Base-by-base conservation (phyloP, 2,888 invertebrate species). In the Halictus quadricinctus region DNA sequence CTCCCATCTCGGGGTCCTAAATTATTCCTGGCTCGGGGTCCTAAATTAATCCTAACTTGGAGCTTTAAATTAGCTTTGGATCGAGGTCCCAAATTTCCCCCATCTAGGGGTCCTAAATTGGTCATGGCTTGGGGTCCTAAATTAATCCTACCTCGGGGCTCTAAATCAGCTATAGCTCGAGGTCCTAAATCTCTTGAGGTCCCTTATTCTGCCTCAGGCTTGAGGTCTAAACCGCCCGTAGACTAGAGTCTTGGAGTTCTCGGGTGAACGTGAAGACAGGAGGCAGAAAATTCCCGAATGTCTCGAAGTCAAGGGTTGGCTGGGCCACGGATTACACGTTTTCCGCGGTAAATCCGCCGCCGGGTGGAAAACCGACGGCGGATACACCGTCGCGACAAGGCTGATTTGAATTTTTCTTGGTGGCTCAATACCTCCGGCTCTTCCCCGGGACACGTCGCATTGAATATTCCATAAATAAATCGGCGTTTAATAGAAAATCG, bases 381-480 rank as follows among this genome's bases (percentile, higher is more conserved):
- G 79, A 81, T 87, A 88, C 36, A 36, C 88, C 87, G 85, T 84
- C 77, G 87, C 79, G 79, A 81, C 83, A 66, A 77, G 84, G 89
- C 88, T 91, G 90, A 93, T 93, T 92, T 92, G 91, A 93, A 93
- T 93, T 93, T 92, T 91, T 80, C 90, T 88, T 86, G 84, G 83
- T 81, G 86, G 76, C 64, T 79, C 64, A 76, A 75, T 72, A 74
- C 80, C 87, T 70, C 80, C 73, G 66, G 80, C 74, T 50, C 66
- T 46, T 82, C 73, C 41, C 74, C 79, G 85, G 86, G 85, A 89
- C 87, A 90, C 90, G 89, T 88, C 85, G 89, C 91, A 92, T 93
- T 91, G 92, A 93, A 94, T 94, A 94, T 94, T 94, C 93, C 94
- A 94, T 94, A 94, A 94, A 94, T 93, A 94, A 93, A 94, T 93